A percentile compares a stretch with the other conserved stretches of the same genome.
Evolutionary conservation across 2,797 vertebrate species (phyloP).

Genomic region (Zonotrichia albicollis): DNA sequence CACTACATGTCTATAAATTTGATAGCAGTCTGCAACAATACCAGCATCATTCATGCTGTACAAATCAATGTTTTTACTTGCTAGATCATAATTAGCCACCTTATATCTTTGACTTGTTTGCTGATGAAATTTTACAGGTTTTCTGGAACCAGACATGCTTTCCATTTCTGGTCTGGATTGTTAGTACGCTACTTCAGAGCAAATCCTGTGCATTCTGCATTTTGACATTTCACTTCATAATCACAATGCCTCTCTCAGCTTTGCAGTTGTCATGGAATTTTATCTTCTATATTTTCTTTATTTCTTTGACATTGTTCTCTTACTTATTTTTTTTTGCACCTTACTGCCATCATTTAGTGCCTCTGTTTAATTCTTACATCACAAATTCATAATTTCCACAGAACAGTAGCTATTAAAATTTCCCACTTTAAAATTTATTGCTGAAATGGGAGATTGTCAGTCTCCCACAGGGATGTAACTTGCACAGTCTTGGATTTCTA

Average conservation of each 20-base stretch:
- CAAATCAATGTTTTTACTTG: background rate
- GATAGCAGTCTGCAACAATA: background rate
- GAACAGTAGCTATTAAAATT: background rate
- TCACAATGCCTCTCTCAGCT: background rate
- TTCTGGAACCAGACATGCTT: background rate
- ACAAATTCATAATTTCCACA: background rate
- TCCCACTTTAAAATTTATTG: background rate
- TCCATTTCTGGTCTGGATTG: background rate
- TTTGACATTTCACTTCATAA: background rate
- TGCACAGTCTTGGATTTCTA: background rate
- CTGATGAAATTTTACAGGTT: background rate
- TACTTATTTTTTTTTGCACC: background rate
- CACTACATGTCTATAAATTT: background rate
- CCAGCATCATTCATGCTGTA: background rate
- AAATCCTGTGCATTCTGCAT: background rate
- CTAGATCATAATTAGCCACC: background rate
- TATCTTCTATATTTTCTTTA: background rate
- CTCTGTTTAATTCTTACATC: background rate
- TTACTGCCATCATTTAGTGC: background rate
- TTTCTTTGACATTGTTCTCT: background rate
- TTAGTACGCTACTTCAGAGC: background rate
- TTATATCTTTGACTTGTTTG: background rate
- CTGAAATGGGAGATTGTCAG: background rate
- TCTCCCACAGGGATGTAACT: background rate
- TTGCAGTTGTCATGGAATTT: background rate